These are phyloP conservation scores for Miltochrista miniata DNA, from an alignment of 2,888 invertebrate genomes.

Conservation along the genomic window DNA sequence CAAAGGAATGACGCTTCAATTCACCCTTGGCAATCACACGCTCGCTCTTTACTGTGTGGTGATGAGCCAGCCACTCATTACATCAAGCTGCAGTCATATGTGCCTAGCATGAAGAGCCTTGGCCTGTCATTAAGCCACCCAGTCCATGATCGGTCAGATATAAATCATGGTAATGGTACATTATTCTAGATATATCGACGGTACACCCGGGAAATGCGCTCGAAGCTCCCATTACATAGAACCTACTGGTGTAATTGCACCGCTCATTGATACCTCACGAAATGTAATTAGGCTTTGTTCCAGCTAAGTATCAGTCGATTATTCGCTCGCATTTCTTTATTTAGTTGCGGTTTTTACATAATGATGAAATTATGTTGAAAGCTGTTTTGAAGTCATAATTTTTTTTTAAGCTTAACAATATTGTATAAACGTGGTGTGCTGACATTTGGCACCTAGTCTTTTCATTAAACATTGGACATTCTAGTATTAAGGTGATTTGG, in stretches of 20 bases:
- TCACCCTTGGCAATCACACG: slow-evolving; percentile 13
- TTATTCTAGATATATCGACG: slow-evolving; percentile 76
- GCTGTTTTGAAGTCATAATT: too few relatives aligned
- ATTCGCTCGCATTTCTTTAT: slow-evolving; percentile 64
- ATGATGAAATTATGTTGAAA: slow-evolving; percentile 47
- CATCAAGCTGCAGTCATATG: slow-evolving; percentile 57
- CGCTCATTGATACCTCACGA: slow-evolving; percentile 79
- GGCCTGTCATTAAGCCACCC: slow-evolving; percentile 73
- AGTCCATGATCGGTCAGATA: slow-evolving; percentile 72
- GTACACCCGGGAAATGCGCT: slow-evolving; percentile 76
- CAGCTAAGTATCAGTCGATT: slow-evolving; percentile 60
- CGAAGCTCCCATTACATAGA: slow-evolving; percentile 70
- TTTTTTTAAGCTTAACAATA: too few relatives aligned
- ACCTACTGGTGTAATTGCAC: slow-evolving; percentile 74
- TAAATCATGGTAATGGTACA: slow-evolving; percentile 81
- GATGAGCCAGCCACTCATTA: slow-evolving; percentile 51
- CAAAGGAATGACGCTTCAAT: neutral
- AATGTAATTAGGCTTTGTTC: slow-evolving; percentile 78
- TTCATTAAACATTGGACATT: too few relatives aligned
- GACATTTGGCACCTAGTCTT: too few relatives aligned
- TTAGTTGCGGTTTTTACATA: slow-evolving; percentile 64
- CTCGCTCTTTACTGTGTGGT: slow-evolving; percentile 31
- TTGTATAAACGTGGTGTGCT: too few relatives aligned
- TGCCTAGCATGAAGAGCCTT: slow-evolving; percentile 58
- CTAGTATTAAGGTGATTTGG: too few relatives aligned